Base-by-base conservation (phyloP, 2,888 invertebrate species). In the Apodemia zela region DNA sequence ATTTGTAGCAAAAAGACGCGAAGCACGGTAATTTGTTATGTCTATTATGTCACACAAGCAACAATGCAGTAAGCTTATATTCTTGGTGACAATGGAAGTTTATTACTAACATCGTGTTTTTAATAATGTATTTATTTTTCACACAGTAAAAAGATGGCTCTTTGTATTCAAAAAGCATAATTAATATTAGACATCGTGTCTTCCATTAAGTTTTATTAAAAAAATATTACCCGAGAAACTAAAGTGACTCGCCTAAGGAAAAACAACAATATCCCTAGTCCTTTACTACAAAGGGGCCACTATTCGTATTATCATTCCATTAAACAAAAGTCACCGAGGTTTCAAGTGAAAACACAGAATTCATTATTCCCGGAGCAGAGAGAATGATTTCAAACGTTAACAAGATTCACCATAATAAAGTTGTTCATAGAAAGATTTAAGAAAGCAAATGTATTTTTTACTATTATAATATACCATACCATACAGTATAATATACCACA, bases 301-400 rank as follows among this genome's bases (percentile, higher is more conserved):
- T 86, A 87, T 86, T 88, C 80, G 85, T 90, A 89, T 91, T 91
- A 90, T 91, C 87, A 90, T 91, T 91, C 89, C 90, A 91, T 91
- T 91, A 89, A 89, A 89, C 87, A 90, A 89, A 89, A 89, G 90
- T 91, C 89, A 89, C 89, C 84, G 82, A 85, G 82, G 86, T 89
- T 90, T 87, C 87, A 81, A 89, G 88, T 87, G 87, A 89, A 89
- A 90, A 89, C 88, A 86, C 86, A 86, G 85, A 89, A 87, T 86
- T 88, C 89, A 89, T 90, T 89, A 74, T 89, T 89, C 87, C 85
- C 77, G 79, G 81, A 84, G 84, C 81, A 82, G 81, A 82, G 86
- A 38, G 38, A 38, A 38, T 38, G 38, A 89, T 90, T 90, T 90
- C 87, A 85, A 89, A 91, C 85, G 89, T 89, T 89, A 91, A 89